A percentile compares a stretch with the other conserved stretches of the same genome.
Evolutionary conservation across 2,113 vertebrate species (phyloP).

Genomic region (Hippocampus comes): DNA sequence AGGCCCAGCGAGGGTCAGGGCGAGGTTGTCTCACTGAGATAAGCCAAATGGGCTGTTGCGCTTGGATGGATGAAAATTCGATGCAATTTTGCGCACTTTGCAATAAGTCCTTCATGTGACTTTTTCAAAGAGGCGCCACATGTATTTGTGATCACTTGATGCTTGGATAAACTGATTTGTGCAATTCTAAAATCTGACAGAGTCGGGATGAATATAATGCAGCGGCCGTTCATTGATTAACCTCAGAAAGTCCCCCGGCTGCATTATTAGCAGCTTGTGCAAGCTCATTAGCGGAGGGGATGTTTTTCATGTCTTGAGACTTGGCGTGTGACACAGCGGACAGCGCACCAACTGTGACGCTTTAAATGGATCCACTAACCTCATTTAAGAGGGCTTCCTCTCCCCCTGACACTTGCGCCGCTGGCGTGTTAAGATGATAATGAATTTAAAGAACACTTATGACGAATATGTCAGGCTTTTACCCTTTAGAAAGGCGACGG

Average conservation of each 20-base stretch:
- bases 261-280: constrained; percentile 55
- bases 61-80: constrained; percentile 3
- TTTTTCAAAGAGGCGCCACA: constrained; percentile 20
- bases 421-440: constrained; percentile 76
- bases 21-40: constrained; percentile 33
- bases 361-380: constrained; percentile 77
- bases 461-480: constrained; percentile 80
- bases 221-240: constrained; percentile 59
- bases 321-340: constrained; percentile 65
- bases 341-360: constrained; percentile 69
- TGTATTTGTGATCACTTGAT: constrained; percentile 8
- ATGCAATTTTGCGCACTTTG: neutral
- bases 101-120: neutral
- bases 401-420: constrained; percentile 72
- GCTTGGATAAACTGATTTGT: constrained; percentile 8
- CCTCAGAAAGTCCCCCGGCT: constrained; percentile 43
- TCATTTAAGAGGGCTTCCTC: constrained; percentile 70
- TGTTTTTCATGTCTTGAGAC: constrained; percentile 64
- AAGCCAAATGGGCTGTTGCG: constrained; percentile 16
- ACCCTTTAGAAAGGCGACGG: constrained; percentile 76
- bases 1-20: constrained; percentile 25
- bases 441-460: constrained; percentile 85
- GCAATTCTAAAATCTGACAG: constrained; percentile 15
- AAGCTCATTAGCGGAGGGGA: constrained; percentile 59
- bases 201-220: constrained; percentile 33